Base-by-base conservation (phyloP, 2,888 invertebrate species). In the Pterostichus madidus region DNA sequence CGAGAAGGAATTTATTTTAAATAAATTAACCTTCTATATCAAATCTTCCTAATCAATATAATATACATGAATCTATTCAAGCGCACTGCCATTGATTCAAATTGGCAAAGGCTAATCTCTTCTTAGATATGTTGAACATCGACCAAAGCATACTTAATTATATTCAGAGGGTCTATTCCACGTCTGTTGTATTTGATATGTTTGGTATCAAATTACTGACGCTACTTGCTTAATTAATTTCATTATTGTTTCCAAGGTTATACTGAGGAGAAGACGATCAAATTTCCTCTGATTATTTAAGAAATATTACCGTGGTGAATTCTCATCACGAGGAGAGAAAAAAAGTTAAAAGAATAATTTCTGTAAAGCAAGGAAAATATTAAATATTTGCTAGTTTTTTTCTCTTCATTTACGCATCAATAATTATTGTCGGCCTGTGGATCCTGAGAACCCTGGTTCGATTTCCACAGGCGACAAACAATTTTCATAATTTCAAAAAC, bases 231-330 rank as follows among this genome's bases (percentile, higher is more conserved):
- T 56, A 17, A 56, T 56, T 56, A 56, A 17, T 17, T 56, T 56
- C 56, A 17, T 17, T 56, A 56, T 56, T 56, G 56, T 56, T 49
- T 11, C 11, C 56, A 56, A 56, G 56, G 56, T 17, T 56, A 49
- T 13, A 5, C n/a, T 13, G 10, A 11, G 5, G 13, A 11, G 52
- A 6, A 17, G 4, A 56, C 17, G 1, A 56, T 56, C 17, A 17
- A 56, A 56, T 56, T 56, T 17, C 56, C 5, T 5, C 49, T 13
- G 5, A 13, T 11, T 13, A 49, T 49, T 11, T 7, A 39, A 49
- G 49, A 49, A 11, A 49, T 8, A 49, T 49, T 49, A 49, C 8
- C 13, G 2, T 49, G 10, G 5, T 39, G 39, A 39, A 39, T 39
- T 39, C 3, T 24, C 24, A 24, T 24, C 24, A 24, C 24, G 24